Evolutionary conservation across 2,113 vertebrate species (phyloP), one percentile per base, ranked within the genome.

Genomic region (Apaloderma vittatum): DNA sequence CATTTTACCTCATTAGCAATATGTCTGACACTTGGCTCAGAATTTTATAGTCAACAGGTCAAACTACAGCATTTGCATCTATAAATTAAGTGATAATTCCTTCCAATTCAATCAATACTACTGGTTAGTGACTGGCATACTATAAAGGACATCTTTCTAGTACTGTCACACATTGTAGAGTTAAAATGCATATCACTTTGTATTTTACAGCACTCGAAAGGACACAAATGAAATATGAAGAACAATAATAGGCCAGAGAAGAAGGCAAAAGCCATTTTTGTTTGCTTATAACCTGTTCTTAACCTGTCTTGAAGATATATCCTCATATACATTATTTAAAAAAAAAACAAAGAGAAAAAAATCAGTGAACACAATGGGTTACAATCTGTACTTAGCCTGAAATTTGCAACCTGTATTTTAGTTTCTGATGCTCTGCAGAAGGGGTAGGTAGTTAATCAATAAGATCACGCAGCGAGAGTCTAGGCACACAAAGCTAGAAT

Each of bases 1-100:
- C 62, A 34, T 95, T 96, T 95, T 96, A 80, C 84, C 96, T 93
- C 94, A 96, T 90, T 94, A 96, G 71, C 54, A 94, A 63, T 79
- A 75, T 32, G 45, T 68, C 37, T 92, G 71, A 93, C 34, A 91
- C 63, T 88, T 86, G 55, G 76, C 37, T 91, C 58, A 66, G 65
- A 88, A 84, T 79, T 93, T 91, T 95, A 91, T 77, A 93, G 61
- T 88, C 46, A 94, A 58, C 16, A 55, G 52, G 92, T 95, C 91
- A 96, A 95, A 94, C 24, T 79, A 96, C 2, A 30, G 18, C 48
- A 88, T 88, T 70, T 32, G 27, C 61, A 81, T 73, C 66, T 78
- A 81, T 89, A 95, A 96, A 87, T 95, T 76, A 94, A 72, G 45
- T 2, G 21, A 93, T 65, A 84, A 91, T 36, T 55, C 37, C 43